A percentile compares a stretch with the other conserved stretches of the same genome.
These are phyloP conservation scores for Mythimna loreyi DNA, from an alignment of 2,888 invertebrate genomes.

Conservation along the genomic window DNA sequence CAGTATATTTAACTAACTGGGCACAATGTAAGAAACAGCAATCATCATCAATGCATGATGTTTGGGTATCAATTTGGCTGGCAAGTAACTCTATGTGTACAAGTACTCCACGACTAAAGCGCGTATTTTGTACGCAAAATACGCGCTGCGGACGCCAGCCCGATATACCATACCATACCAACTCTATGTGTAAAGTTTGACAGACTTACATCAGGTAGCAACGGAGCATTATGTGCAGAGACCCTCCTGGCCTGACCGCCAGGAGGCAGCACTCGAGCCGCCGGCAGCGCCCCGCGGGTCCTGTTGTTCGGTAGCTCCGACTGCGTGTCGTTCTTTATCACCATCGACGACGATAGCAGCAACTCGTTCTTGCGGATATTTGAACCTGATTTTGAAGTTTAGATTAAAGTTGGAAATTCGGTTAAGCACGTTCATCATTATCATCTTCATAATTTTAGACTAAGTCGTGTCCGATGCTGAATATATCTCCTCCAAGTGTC, in stretches of 20 bases:
- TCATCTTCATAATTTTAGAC: background rate
- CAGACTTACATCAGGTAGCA: constrained; percentile 84
- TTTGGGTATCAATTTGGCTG: too few relatives aligned
- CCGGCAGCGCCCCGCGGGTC: constrained; percentile 76
- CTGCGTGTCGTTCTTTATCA: constrained; percentile 95
- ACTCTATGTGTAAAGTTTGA: background rate
- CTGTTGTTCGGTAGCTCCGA: constrained; percentile 92
- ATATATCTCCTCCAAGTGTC: background rate
- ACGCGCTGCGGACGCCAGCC: too few relatives aligned
- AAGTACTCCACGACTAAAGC: too few relatives aligned
- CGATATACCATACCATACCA: too few relatives aligned
- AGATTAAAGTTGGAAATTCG: background rate
- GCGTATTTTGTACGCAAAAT: too few relatives aligned
- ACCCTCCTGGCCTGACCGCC: constrained; percentile 77
- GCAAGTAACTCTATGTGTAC: too few relatives aligned
- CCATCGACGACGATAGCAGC: constrained; percentile 91
- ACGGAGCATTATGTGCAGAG: constrained; percentile 83
- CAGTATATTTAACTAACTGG: too few relatives aligned
- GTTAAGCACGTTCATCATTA: background rate
- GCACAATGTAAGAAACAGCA: too few relatives aligned
- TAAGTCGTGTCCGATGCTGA: background rate
- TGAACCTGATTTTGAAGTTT: constrained; percentile 76
- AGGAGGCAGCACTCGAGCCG: constrained; percentile 79
- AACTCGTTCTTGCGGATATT: constrained; percentile 91
- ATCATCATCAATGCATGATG: too few relatives aligned